A percentile compares a stretch with the other conserved stretches of the same genome.
Evolutionary conservation across 2,888 invertebrate genomes (phyloP).

Genomic region (Toxonevra muliebris): DNA sequence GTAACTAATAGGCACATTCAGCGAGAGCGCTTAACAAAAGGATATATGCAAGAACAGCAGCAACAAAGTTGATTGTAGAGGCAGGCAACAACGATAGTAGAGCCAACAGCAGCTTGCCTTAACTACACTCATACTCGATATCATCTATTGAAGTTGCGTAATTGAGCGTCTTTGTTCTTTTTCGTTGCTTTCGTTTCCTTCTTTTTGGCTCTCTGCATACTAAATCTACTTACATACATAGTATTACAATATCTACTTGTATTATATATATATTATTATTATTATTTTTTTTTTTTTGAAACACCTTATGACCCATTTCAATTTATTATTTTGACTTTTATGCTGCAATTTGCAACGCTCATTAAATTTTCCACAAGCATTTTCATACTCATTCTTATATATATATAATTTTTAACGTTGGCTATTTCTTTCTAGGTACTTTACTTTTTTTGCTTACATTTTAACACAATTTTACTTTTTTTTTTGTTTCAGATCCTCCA

Average conservation of each 20-base stretch:
- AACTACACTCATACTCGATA: no score
- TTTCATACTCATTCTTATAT: slow-evolving; percentile 28
- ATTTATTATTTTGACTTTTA: slow-evolving; percentile 60
- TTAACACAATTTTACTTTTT: slow-evolving; percentile 13
- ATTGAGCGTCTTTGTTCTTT: no score
- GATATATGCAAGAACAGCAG: no score
- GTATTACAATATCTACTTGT: not conserved
- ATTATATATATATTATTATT: not conserved
- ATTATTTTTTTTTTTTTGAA: slow-evolving; percentile 1
- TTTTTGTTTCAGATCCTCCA: slow-evolving; percentile 76
- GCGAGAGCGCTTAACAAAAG: not conserved
- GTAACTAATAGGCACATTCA: slow-evolving; percentile 51
- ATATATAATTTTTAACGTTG: slow-evolving; percentile 5
- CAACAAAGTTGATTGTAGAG: no score
- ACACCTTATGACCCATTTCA: slow-evolving; percentile 55
- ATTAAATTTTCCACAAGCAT: slow-evolving; percentile 47
- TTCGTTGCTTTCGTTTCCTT: not conserved
- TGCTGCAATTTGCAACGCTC: slow-evolving; percentile 56
- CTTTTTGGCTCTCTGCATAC: slow-evolving; percentile 1
- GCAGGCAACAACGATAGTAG: no score
- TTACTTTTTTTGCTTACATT: slow-evolving; percentile 1
- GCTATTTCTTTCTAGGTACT: not conserved
- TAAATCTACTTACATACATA: not conserved
- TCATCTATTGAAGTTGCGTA: no score
- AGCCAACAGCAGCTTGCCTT: no score